Evolutionary conservation across 2,113 vertebrate genomes (phyloP).

Genomic region (Vombatus ursinus): DNA sequence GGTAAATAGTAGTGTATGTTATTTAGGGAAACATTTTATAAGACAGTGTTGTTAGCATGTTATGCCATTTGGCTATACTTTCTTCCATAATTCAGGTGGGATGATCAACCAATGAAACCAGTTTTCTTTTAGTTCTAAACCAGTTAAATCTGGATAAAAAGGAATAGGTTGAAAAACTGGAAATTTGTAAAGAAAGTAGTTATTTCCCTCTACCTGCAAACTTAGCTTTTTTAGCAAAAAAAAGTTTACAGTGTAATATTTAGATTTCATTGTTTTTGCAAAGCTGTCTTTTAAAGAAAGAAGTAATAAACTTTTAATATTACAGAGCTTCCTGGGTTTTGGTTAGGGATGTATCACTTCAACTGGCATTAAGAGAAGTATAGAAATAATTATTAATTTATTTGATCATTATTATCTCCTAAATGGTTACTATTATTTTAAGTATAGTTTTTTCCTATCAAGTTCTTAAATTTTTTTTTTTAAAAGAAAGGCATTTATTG

Average conservation of each 20-base stretch:
- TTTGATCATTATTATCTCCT: not conserved
- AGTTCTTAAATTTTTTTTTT: not conserved
- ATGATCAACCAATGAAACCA: constrained; percentile 14
- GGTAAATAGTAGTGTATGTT: not conserved
- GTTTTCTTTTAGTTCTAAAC: constrained; percentile 30
- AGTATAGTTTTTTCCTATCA: not conserved
- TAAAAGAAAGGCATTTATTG: too few species aligned
- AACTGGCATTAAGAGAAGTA: not conserved
- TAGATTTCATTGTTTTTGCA: constrained; percentile 27
- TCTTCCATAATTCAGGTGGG: constrained; percentile 1
- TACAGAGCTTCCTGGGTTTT: not conserved
- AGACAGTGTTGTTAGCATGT: too few species aligned
- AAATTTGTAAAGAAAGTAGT: constrained; percentile 5
- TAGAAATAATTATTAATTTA: constrained; percentile 12
- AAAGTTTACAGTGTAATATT: not conserved
- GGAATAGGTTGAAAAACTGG: constrained; percentile 28
- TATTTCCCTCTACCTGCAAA: not conserved
- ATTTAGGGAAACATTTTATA: not conserved
- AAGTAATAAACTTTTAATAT: constrained; percentile 4
- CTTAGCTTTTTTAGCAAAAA: constrained; percentile 18
- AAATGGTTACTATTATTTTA: constrained; percentile 17
- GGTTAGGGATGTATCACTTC: not conserved
- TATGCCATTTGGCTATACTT: not conserved
- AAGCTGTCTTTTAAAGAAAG: constrained; percentile 9
- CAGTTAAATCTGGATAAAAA: constrained; percentile 31